Evolutionary conservation across 2,888 invertebrate genomes (phyloP), one percentile per base, ranked within the genome.

Genomic region (Thymelicus acteon): DNA sequence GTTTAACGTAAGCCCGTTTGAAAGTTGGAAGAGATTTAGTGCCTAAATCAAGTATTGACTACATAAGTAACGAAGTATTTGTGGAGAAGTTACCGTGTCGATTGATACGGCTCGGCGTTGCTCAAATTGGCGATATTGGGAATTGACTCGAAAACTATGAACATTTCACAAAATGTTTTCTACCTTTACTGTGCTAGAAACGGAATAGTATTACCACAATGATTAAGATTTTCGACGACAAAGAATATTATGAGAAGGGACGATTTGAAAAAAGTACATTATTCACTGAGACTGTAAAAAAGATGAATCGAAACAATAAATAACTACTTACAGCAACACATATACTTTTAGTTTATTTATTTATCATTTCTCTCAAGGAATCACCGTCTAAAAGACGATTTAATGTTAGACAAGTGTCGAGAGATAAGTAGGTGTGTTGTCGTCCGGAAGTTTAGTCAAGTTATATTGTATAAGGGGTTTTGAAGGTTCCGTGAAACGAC

Each of bases 391-490:
- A 31, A 57, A 31, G 24, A 57, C 10, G 57, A 65, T 57, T 54
- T 44, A 44, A 44, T 40, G 44, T 65, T 31, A 44, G 65, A 39
- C 13, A 24, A 19, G 57, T 44, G 57, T 57, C 65, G 13, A 40
- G 57, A 57, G 65, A 39, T 1, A 44, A 57, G 58, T 58, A 66
- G 66, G 66, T 48, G 58, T 58, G 48, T 39, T 44, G 57, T 57
- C 6, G 12, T 6, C 44, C 31, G 44, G 58, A 66, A 66, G 58
- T 66, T 66, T 44, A 47, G 15, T 48, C 15, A 66, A 66, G 58
- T 48, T 66, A 66, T 24, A 66, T 58, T 66, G 57, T 65, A 57
- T 65, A 44, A 31, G 47, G 47, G n/a, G 39, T 19, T 40, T 40
- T 19, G 19, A n/a, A n/a, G n/a, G n/a, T n/a, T n/a, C n/a, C n/a